Evolutionary conservation across 2,797 vertebrate genomes (phyloP), one percentile per base, ranked within the genome.

Genomic region (Aplochiton taeniatus): DNA sequence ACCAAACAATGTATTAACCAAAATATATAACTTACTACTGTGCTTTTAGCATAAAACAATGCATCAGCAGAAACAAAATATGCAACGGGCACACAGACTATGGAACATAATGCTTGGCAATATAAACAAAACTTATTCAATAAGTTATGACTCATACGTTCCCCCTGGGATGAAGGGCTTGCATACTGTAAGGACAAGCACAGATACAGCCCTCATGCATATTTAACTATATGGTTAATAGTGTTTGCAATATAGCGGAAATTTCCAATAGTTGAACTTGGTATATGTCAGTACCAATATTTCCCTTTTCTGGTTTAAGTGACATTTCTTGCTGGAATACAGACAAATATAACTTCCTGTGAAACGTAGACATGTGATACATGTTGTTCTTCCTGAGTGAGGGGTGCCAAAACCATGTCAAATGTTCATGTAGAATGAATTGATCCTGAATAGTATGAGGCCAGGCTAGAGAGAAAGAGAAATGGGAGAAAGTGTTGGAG

Each of bases 221-320:
- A 60, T 12, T 11, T 11, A 17, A 31, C 1, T 3, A 48, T 11
- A 9, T 44, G 16, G 5, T 41, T 61, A 14, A 16, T 47, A 8
- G 46, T 65, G 51, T 49, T 63, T 45, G 73, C 31, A 68, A 73
- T 70, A 47, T 31, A 68, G 71, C 7, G 9, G 13, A 63, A 55
- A 62, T 63, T 48, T 67, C 63, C 61, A 64, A 20, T 45, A 14
- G 42, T 53, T 31, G 84, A 77, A 82, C 85, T 84, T 88, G 85
- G 87, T 84, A 89, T 82, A 84, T 84, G 83, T 80, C 85, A 83
- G 60, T 83, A 72, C 80, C 63, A 70, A 79, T 83, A 65, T 84
- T 86, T 82, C 75, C 77, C 59, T 61, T 48, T 72, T 6, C 31
- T 31, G 31, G 31, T 77, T 73, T 83, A 70, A 74, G 47, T 70